Conservation (phyloP, 2,113 vertebrate species). For the Glaucomys volans region DNA sequence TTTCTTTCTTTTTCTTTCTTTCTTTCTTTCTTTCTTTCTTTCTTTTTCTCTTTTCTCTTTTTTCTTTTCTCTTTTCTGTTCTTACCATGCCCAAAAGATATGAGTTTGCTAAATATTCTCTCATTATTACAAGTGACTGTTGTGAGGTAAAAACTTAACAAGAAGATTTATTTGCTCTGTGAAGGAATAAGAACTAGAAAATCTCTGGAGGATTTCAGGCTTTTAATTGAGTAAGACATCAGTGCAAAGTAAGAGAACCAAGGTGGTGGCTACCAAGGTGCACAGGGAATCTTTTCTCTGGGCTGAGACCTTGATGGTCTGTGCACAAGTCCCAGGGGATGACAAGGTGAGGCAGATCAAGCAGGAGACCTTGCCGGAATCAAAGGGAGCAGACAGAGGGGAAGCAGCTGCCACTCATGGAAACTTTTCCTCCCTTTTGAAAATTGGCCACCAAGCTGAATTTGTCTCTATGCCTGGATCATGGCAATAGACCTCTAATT, state of each 20-base stretch:
- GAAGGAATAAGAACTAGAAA: slow-evolving; percentile 38
- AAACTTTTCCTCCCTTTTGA: not conserved
- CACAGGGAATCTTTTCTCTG: slow-evolving; percentile 34
- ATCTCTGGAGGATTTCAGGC: slow-evolving; percentile 34
- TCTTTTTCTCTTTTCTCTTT: not conserved
- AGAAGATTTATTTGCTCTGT: slow-evolving; percentile 28
- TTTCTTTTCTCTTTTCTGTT: not conserved
- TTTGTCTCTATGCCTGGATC: not conserved
- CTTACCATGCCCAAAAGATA: not conserved
- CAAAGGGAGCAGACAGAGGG: not conserved
- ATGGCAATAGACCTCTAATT: not conserved
- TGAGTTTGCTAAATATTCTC: slow-evolving; percentile 37
- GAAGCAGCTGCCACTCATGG: fast-evolving
- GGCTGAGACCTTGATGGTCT: not conserved
- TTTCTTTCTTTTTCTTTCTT: no score
- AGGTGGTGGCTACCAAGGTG: not conserved
- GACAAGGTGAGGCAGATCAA: not conserved
- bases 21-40: no score
- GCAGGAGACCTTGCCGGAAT: not conserved
- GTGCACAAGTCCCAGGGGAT: no score
- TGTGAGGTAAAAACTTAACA: slow-evolving; percentile 55
- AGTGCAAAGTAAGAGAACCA: not conserved
- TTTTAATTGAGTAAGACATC: slow-evolving; percentile 46
- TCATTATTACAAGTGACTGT: not conserved
- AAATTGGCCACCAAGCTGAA: not conserved